Evolutionary conservation across 1,140 invertebrate genomes (phyloP).

Genomic region (Psix sp.): DNA sequence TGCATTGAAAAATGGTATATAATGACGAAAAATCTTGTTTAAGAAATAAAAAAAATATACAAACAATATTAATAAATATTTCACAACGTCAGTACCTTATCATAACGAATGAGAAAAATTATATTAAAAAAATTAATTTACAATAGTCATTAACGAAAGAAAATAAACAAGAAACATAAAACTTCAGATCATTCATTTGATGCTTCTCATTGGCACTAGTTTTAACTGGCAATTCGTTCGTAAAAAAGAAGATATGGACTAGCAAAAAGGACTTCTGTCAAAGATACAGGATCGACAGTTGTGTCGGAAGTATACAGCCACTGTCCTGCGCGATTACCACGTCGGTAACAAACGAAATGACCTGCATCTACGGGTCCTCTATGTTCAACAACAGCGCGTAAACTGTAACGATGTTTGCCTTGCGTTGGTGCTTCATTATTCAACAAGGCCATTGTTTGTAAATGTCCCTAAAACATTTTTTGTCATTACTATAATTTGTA

Average conservation of each 20-base stretch:
- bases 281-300: conserved; percentile 69
- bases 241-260: conserved; percentile 75
- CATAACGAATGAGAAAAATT: too few relatives aligned
- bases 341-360: conserved; percentile 94
- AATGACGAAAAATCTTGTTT: too few relatives aligned
- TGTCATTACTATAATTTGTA: too few relatives aligned
- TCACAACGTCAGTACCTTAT: too few relatives aligned
- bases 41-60: too few relatives aligned
- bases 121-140: too few relatives aligned
- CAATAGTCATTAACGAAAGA: neutral
- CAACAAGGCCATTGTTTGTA: conserved; percentile 59
- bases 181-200: conserved; percentile 9
- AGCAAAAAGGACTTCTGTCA: conserved; percentile 71
- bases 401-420: conserved; percentile 80
- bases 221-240: conserved; percentile 64
- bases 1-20: too few relatives aligned
- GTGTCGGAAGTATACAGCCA: conserved; percentile 73
- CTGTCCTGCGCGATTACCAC: conserved; percentile 78
- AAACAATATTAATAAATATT: too few relatives aligned
- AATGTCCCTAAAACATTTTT: conserved; percentile 59
- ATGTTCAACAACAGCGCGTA: conserved; percentile 93
- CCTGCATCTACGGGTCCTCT: conserved; percentile 90
- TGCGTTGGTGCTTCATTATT: conserved; percentile 53
- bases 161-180: conserved; percentile 6
- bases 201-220: conserved; percentile 16